Evolutionary conservation across 2,113 vertebrate species (phyloP).

Genomic region (Laticauda laticaudata): DNA sequence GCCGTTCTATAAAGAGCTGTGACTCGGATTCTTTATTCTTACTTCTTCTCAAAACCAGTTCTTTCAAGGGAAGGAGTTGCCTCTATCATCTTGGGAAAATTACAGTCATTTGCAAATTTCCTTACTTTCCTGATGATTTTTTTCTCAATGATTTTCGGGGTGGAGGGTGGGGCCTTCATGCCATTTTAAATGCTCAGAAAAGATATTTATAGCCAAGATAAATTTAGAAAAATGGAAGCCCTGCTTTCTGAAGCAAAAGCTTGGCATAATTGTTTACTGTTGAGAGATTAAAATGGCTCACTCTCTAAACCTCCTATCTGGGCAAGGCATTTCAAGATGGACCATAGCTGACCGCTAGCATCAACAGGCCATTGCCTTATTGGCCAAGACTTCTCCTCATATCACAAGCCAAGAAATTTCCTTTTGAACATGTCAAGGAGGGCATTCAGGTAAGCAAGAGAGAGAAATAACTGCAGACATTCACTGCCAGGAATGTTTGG

Average conservation of each 20-base stretch:
- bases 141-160: background rate
- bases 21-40: background rate
- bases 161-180: background rate
- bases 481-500: background rate
- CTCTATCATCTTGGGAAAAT: constrained; percentile 32
- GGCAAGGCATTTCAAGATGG: background rate
- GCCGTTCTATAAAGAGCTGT: background rate
- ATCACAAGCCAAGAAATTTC: background rate
- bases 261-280: background rate
- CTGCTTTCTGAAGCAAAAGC: background rate
- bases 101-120: constrained; percentile 22
- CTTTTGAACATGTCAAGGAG: background rate
- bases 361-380: background rate
- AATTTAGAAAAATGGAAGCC: background rate
- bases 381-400: background rate
- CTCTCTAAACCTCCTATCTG: background rate
- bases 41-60: constrained; percentile 7
- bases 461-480: background rate
- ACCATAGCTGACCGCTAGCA: background rate
- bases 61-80: constrained; percentile 11
- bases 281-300: background rate
- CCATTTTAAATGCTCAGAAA: constrained; percentile 7
- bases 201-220: background rate
- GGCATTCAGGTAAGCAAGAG: background rate
- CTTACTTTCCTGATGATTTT: constrained; percentile 6